Base-by-base conservation (phyloP, 2,113 vertebrate species). In the Corythornis vintsioides region DNA sequence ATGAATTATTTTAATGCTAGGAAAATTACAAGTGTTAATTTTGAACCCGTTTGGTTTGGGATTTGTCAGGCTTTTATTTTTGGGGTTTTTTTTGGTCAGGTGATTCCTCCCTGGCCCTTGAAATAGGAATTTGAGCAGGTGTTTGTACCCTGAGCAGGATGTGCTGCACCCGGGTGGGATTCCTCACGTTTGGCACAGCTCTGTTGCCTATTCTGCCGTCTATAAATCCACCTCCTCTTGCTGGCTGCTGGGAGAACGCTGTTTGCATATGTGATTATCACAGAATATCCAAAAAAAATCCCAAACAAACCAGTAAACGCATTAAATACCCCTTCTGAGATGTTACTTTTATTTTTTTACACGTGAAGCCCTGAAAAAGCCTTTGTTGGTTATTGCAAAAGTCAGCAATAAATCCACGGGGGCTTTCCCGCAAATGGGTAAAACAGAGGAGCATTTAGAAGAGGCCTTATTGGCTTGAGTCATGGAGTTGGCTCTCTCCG, bases 401-500 rank as follows among this genome's bases (percentile, higher is more conserved):
- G 56, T 56, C 86, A 90, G 90, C 70, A 85, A 87, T 55, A 90
- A 94, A 92, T 55, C 73, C 16, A 6, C 57, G 45, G 88, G 84
- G 96, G 85, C 57, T 82, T 69, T 93, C 86, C 81, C 66, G 67
- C 90, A 86, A 93, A 66, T 48, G 71, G 60, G 43, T 84, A 73
- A 96, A 95, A 96, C n/a, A 92, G 88, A 94, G 57, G 72, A 96
- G 86, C 79, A 35, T 89, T 94, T 86, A 90, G 92, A 94, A 80
- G 90, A 96, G 97, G 95, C 93, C 97, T 97, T 97, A 86, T 93
- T 97, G 98, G 97, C 97, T 97, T 95, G 94, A 97, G 88, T 96
- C 93, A 93, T 15, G 57, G 86, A 96, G 94, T 96, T 97, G 97
- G 97, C 97, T 97, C 96, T 95, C 96, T 96, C 96, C 2, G 29